Conservation (phyloP, 2,797 vertebrate species). For the Amblyraja radiata region DNA sequence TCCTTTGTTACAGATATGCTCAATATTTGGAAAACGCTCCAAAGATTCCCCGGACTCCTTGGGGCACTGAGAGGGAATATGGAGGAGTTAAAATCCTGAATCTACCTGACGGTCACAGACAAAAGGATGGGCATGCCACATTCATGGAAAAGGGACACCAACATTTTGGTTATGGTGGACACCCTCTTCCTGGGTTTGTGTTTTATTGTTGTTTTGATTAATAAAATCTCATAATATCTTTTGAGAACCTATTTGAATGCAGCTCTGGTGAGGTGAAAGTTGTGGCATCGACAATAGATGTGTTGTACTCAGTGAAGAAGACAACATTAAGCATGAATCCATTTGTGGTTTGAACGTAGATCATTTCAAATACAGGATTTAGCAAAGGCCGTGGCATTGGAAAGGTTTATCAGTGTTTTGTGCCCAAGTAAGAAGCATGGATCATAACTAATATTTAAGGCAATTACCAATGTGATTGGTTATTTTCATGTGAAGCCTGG, state of each 20-base stretch:
- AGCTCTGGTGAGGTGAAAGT: background rate
- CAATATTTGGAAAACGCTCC: slow-evolving; percentile 44
- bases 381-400: too few species aligned
- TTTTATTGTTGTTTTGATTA: background rate
- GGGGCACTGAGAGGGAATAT: slow-evolving; percentile 46
- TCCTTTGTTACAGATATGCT: slow-evolving; percentile 44
- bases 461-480: background rate
- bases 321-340: background rate
- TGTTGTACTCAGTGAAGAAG: too few species aligned
- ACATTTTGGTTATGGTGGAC: slow-evolving; percentile 51
- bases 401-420: background rate
- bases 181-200: slow-evolving; percentile 49
- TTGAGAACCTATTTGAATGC: background rate
- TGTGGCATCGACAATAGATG: background rate
- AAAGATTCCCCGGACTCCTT: slow-evolving; percentile 40
- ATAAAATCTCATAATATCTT: background rate
- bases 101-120: slow-evolving; percentile 40
- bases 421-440: background rate
- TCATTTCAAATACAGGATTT: background rate
- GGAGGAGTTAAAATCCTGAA: slow-evolving; percentile 28
- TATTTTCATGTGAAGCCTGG: background rate
- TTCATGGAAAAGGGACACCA: slow-evolving; percentile 51
- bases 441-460: background rate
- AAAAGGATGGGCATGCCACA: slow-evolving; percentile 43
- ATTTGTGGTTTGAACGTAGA: background rate